phyloP scores from a whole-genome alignment of 1,140 invertebrate species.

The Euura saliciscinereae region DNA sequence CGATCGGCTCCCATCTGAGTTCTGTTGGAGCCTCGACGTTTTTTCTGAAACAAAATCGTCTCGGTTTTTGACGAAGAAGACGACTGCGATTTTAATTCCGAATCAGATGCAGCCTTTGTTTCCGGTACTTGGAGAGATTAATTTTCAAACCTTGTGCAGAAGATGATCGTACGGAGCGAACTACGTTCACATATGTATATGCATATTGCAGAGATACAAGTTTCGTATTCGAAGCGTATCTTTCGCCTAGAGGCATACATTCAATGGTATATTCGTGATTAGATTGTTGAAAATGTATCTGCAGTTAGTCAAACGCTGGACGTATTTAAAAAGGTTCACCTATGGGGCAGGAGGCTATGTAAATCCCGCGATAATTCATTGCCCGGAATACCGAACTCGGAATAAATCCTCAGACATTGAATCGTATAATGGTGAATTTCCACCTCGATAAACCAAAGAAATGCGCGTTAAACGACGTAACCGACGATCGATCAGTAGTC shows the following conservation, averaged over 20 bases:
- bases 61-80: neutral
- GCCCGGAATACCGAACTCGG: too few species aligned
- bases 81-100: neutral
- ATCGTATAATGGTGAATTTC: too few species aligned
- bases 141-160: neutral
- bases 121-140: neutral
- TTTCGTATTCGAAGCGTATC: conserved; percentile 26
- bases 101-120: too few species aligned
- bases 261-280: conserved; percentile 29
- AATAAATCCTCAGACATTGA: too few species aligned
- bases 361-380: too few species aligned
- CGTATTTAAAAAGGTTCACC: too few species aligned
- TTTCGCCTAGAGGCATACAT: conserved; percentile 26
- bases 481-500: neutral
- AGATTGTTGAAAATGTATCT: conserved; percentile 14
- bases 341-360: too few species aligned
- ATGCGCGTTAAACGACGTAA: neutral
- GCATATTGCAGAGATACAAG: conserved; percentile 2
- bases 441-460: too few species aligned
- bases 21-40: too few species aligned
- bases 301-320: too few species aligned
- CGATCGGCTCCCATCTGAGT: too few species aligned
- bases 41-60: neutral
- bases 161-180: too few species aligned
- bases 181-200: neutral